Base-by-base conservation (phyloP, 2,797 vertebrate species). In the Spondyliosoma cantharus region DNA sequence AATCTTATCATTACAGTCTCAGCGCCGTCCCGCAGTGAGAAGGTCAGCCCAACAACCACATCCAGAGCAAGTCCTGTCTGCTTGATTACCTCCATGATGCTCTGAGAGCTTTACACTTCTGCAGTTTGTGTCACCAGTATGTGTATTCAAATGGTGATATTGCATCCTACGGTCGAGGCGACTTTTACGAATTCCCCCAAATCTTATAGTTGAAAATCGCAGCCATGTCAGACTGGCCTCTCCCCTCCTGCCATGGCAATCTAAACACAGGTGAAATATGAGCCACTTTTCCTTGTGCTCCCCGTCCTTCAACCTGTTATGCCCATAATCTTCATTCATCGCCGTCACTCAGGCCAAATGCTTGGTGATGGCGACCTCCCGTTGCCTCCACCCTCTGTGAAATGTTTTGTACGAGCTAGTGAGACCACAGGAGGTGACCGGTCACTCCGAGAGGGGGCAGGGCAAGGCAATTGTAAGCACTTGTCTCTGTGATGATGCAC, bases 401-500 rank as follows among this genome's bases (percentile, higher is more conserved):
- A 27, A 5, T 7, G 0, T n/a, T 29, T 49, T 59, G 59, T 43
- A 43, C 12, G 22, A 8, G 7, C 19, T 9, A 19, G 11, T 71
- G 61, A 65, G 17, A 24, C 61, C 24, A 53, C 45, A 58, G 17
- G 7, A 6, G 43, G 59, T 50, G 43, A 75, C 20, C 20, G 62
- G 11, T 59, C 29, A 50, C 20, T 61, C 4, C 12, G 4, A 32
- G 14, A 59, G 48, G 64, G 14, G 54, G 3, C 0, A 14, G 12
- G 53, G 4, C 54, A 5, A 29, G 53, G 4, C 54, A 5, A 29
- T 17, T 16, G 17, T 65, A 11, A 54, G 12, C 49, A 15, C 9
- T 11, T 37, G 37, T 72, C 24, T 15, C 6, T 15, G 42, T 45
- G 37, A 25, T 61, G 69, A 65, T 67, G n/a, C 13, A 76, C 56